phyloP scores from a whole-genome alignment of 1,140 invertebrate genomes.

The Aphelinus certus region DNA sequence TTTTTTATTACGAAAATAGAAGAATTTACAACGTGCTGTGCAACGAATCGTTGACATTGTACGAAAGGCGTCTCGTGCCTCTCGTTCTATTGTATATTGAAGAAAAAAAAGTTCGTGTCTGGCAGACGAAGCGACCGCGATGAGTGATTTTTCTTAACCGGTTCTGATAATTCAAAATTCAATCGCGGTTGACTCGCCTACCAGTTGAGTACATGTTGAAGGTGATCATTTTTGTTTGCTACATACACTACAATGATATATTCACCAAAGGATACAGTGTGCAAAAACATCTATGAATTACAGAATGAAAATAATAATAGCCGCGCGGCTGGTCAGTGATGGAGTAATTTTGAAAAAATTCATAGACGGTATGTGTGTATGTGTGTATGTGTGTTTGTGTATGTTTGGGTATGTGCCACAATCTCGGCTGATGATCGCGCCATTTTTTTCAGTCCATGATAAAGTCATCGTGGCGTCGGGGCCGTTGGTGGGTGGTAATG shows the following conservation, averaged over 20 bases:
- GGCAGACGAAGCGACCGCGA: constrained; percentile 39
- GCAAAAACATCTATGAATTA: constrained; percentile 50
- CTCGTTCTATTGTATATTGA: constrained; percentile 1
- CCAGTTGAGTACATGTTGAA: constrained; percentile 27
- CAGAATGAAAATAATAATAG: constrained; percentile 45
- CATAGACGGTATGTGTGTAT: too few species aligned
- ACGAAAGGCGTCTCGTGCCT: constrained; percentile 19
- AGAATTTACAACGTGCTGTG: constrained; percentile 10
- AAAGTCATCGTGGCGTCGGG: constrained; percentile 63
- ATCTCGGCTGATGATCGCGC: constrained; percentile 33
- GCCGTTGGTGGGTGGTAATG: constrained; percentile 58
- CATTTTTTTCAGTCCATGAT: constrained; percentile 48
- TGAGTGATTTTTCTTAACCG: background rate
- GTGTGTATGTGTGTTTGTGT: too few species aligned
- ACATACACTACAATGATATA: constrained; percentile 27
- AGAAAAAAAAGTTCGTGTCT: constrained; percentile 14
- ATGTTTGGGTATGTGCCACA: background rate
- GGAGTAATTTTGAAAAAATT: background rate
- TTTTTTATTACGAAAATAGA: too few species aligned
- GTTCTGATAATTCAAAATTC: too few species aligned
- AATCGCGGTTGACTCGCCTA: constrained; percentile 34
- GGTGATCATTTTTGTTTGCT: constrained; percentile 12
- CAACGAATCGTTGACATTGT: constrained; percentile 10
- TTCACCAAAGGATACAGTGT: constrained; percentile 42
- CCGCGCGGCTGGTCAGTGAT: constrained; percentile 31